A percentile compares a stretch with the other conserved stretches of the same genome.
phyloP scores from a whole-genome alignment of 2,113 vertebrate species.

The Hemibagrus wyckioides region DNA sequence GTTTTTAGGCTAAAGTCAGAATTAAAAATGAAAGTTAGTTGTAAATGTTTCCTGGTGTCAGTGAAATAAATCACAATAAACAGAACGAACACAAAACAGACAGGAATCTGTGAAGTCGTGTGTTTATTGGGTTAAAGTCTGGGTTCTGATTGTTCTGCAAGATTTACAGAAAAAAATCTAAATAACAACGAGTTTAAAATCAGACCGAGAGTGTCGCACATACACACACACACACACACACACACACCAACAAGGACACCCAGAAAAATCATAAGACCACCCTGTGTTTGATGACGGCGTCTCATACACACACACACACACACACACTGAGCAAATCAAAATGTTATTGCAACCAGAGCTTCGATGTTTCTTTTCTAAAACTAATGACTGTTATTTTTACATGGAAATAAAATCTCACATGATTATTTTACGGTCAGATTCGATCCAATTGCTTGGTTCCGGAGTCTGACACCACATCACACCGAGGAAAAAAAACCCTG shows the following conservation, averaged over 20 bases:
- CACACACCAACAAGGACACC: not conserved
- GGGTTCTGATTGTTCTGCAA: not conserved
- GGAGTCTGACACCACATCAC: not conserved
- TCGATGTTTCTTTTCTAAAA: not conserved
- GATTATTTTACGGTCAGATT: constrained; percentile 26
- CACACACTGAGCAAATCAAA: constrained; percentile 23
- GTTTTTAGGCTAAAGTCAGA: not conserved
- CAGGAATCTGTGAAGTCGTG: not conserved
- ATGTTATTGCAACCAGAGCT: constrained; percentile 19
- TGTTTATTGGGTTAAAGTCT: not conserved
- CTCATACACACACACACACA: constrained; percentile 20
- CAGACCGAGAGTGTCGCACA: not conserved
- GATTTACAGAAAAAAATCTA: not conserved
- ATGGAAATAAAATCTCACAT: constrained; percentile 30
- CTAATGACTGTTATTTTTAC: constrained; percentile 32
- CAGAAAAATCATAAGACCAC: not conserved
- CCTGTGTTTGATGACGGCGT: not conserved
- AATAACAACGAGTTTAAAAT: not conserved
- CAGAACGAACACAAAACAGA: not conserved
- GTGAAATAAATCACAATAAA: not conserved
- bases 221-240: constrained; percentile 19
- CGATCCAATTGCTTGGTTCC: not conserved
- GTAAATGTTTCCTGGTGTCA: not conserved
- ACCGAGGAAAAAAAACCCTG: not conserved
- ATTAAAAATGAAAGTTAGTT: not conserved